These are phyloP conservation scores for Xylota sylvarum DNA, from an alignment of 2,888 invertebrate genomes.

Conservation along the genomic window DNA sequence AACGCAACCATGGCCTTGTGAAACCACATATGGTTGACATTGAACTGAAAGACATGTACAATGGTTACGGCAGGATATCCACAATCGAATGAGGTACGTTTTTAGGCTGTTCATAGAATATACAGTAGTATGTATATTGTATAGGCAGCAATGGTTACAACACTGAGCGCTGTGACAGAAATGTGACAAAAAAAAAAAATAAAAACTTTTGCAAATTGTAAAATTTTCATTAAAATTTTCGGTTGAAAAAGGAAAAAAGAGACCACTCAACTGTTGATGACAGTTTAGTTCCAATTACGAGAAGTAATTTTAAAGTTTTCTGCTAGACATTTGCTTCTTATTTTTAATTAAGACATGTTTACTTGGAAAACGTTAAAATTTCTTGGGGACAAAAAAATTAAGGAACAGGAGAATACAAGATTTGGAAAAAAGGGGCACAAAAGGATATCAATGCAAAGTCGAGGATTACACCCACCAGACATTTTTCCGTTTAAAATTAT, in stretches of 20 bases:
- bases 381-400: not conserved
- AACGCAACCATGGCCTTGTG: not conserved
- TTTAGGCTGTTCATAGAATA: not conserved
- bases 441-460: no score
- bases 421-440: no score
- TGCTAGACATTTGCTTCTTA: not conserved
- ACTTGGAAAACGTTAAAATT: not conserved
- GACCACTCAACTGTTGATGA: not conserved
- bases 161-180: not conserved
- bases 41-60: not conserved
- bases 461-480: no score
- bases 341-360: constrained; percentile 4
- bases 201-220: not conserved
- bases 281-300: not conserved
- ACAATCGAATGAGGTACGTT: not conserved
- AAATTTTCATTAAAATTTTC: constrained; percentile 3
- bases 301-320: not conserved
- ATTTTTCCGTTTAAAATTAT: no score
- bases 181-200: not conserved
- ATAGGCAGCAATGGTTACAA: not conserved
- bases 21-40: constrained; percentile 29
- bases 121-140: not conserved
- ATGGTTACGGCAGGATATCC: not conserved
- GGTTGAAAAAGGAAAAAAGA: not conserved
- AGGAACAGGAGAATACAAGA: not conserved